These are phyloP conservation scores for Xestia sexstrigata DNA, from an alignment of 2,888 invertebrate genomes.

Conservation along the genomic window DNA sequence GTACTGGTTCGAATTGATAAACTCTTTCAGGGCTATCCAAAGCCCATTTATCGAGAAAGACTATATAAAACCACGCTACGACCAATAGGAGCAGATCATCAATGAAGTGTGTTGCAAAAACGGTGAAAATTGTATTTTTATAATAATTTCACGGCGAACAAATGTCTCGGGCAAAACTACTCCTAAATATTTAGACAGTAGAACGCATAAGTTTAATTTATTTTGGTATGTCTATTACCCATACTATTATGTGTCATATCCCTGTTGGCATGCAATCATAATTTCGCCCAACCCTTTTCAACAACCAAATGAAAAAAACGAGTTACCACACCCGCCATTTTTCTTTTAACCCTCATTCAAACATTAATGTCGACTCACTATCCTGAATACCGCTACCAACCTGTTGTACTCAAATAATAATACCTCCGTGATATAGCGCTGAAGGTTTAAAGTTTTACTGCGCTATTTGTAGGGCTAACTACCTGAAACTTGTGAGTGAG, in stretches of 20 bases:
- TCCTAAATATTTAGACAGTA: neutral
- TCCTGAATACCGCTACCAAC: conserved; percentile 41
- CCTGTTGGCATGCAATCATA: conserved; percentile 22
- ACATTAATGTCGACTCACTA: conserved; percentile 33
- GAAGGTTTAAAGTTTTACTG: conserved; percentile 22
- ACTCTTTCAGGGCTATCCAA: no score
- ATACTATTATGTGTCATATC: neutral
- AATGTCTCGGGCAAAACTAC: no score
- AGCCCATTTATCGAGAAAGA: no score
- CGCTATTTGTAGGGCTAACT: conserved; percentile 35
- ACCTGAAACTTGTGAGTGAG: conserved; percentile 22
- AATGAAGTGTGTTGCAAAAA: no score
- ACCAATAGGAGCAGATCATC: no score
- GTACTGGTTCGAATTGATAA: no score
- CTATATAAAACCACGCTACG: no score
- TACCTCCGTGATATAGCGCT: conserved; percentile 23
- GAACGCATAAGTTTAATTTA: neutral
- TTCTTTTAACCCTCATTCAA: conserved; percentile 14
- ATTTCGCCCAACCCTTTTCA: conserved; percentile 17
- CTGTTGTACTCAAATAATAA: conserved; percentile 57
- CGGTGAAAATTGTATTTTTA: no score
- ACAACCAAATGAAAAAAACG: conserved; percentile 1
- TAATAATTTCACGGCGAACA: no score
- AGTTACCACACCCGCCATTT: conserved; percentile 16
- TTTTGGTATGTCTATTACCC: neutral